Evolutionary conservation across 1,140 invertebrate species (phyloP).

Genomic region (Belonocnema kinseyi): DNA sequence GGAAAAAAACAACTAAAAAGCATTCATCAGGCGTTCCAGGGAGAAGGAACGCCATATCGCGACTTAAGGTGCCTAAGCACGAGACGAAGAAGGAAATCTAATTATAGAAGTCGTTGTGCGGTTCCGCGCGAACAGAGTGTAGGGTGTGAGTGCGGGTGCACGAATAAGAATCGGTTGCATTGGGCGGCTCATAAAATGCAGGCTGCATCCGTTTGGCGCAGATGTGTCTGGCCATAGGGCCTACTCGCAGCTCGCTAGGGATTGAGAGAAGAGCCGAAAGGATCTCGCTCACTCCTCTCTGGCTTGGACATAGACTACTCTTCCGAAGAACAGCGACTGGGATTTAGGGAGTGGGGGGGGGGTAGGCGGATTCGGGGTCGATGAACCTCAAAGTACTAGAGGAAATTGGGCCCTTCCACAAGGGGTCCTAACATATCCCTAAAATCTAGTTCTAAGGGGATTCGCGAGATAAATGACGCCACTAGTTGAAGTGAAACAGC

Average conservation of each 20-base stretch:
- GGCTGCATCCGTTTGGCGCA: slow-evolving; percentile 73
- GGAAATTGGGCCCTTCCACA: neutral
- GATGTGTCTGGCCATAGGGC: slow-evolving; percentile 61
- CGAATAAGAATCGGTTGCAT: slow-evolving; percentile 69
- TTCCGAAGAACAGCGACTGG: neutral
- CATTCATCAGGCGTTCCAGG: slow-evolving; percentile 29
- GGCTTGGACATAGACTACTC: neutral
- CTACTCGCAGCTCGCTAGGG: neutral
- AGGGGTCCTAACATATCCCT: neutral
- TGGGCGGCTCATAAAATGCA: slow-evolving; percentile 72
- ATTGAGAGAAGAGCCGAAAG: slow-evolving; percentile 46
- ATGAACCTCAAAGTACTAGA: slow-evolving; percentile 48
- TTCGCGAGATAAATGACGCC: too few species aligned
- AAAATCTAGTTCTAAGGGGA: too few species aligned
- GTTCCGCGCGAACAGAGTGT: slow-evolving; percentile 48
- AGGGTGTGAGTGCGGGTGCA: slow-evolving; percentile 62
- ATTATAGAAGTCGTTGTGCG: slow-evolving; percentile 70
- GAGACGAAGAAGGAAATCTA: slow-evolving; percentile 65
- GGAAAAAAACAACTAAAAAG: too few species aligned
- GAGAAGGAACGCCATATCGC: slow-evolving; percentile 4
- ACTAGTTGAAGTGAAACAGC: too few species aligned
- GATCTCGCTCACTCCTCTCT: slow-evolving; percentile 44
- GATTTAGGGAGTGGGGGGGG: slow-evolving; percentile 38
- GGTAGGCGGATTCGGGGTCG: slow-evolving; percentile 45
- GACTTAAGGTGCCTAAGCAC: slow-evolving; percentile 61